Base-by-base conservation (phyloP, 2,888 invertebrate species). In the Epistrophella euchroma region DNA sequence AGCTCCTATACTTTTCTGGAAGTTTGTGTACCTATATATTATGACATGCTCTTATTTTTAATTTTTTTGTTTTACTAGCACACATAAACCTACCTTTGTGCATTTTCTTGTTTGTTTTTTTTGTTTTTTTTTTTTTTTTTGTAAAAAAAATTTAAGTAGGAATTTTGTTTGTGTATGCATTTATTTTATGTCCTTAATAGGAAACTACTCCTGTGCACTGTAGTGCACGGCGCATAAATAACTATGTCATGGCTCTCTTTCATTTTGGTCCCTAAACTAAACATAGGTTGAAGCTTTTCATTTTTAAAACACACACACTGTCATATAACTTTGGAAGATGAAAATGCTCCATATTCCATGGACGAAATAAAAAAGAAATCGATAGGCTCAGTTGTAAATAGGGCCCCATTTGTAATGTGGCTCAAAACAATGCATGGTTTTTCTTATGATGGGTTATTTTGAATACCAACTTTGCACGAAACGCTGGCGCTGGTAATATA, bases 221-320 rank as follows among this genome's bases (percentile, higher is more conserved):
- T 58, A 45, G 68, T 76, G 62, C 75, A 64, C 52, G 32, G 47
- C 28, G 19, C 64, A 71, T 75, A 76, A 56, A 75, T 74, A 81
- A 56, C 47, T 64, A n/a, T 76, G 64, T 56, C 55, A 75, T 60
- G 50, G 62, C 6, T 47, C 28, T 50, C 19, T 47, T 50, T 19
- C 15, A 7, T 66, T 6, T 10, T 58, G 19, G 35, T 55, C 43
- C 28, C 64, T 43, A 28, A 81, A 71, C 55, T 43, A 28, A 81
- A 71, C 55, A n/a, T n/a, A 81, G 64, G 71, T 76, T 81, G 81
- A 66, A 76, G 76, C 32, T 75, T 76, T 81, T 56, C 64, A 71
- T 76, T 76, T 71, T 22, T 10, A 64, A 64, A 81, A 72, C 72
- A 60, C 73, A 60, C 73, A 50, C 40, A 50, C 66, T 79, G 47